Percentiles rank a stretch among this genome's conserved stretches.
These are phyloP conservation scores for Bovichtus diacanthus DNA, from an alignment of 2,797 vertebrate genomes.

Conservation along the genomic window DNA sequence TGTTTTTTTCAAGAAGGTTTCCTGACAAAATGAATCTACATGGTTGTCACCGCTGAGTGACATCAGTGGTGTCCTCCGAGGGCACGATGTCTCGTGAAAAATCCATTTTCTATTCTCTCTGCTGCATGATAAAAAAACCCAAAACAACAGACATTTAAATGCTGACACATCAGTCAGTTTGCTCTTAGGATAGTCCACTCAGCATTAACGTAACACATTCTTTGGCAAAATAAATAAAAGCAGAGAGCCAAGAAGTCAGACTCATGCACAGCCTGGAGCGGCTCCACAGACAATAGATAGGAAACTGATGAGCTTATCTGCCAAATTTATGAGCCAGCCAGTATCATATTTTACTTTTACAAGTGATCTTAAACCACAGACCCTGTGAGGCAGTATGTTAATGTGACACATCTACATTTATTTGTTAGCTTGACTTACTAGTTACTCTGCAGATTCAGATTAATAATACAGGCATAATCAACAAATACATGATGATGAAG, in stretches of 20 bases:
- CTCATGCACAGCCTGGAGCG: constrained; percentile 29
- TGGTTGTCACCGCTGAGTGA: neutral
- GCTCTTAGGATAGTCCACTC: neutral
- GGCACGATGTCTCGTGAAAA: neutral
- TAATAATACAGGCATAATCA: neutral
- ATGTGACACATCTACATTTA: neutral
- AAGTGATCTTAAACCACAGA: constrained; percentile 13
- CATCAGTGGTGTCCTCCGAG: constrained; percentile 12
- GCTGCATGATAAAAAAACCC: neutral
- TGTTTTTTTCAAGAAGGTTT: constrained; percentile 22
- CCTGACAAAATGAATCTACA: constrained; percentile 22
- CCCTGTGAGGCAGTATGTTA: neutral
- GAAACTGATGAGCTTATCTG: neutral
- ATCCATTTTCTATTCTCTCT: neutral
- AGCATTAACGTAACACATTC: constrained; percentile 9
- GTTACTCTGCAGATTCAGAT: neutral
- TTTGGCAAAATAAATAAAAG: constrained; percentile 28
- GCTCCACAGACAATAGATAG: neutral
- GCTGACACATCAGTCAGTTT: constrained; percentile 18
- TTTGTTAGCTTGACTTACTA: neutral
- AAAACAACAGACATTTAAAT: neutral
- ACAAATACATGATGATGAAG: neutral
- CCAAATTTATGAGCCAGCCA: constrained; percentile 6
- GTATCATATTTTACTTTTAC: constrained; percentile 1
- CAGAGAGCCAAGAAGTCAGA: constrained; percentile 19